phyloP scores from a whole-genome alignment of 2,888 invertebrate genomes.

The Cosmia trapezina region DNA sequence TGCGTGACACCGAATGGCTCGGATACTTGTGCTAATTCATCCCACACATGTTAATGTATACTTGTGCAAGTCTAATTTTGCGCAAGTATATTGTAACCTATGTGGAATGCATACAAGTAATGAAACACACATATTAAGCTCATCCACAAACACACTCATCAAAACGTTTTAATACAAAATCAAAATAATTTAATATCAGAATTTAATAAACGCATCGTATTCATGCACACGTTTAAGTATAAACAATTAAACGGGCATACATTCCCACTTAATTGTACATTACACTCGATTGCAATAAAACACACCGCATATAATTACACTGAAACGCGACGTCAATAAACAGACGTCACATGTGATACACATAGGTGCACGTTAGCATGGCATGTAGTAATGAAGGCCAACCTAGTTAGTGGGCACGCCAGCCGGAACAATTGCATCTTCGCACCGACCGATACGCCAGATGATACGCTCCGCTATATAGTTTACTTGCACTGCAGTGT shows the following conservation, averaged over 20 bases:
- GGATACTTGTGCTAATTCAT: too few species aligned
- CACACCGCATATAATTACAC: constrained; percentile 45
- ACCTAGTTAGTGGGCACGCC: constrained; percentile 88
- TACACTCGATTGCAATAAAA: constrained; percentile 56
- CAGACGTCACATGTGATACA: constrained; percentile 55
- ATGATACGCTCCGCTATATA: constrained; percentile 55
- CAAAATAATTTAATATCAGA: constrained; percentile 8
- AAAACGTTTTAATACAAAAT: constrained; percentile 16
- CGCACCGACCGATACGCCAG: constrained; percentile 67
- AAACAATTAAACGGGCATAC: constrained; percentile 39
- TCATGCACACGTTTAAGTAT: constrained; percentile 30
- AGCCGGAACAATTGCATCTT: constrained; percentile 90
- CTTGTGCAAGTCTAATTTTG: too few species aligned
- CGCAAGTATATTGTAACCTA: too few species aligned
- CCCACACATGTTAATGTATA: too few species aligned
- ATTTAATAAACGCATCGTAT: constrained; percentile 39
- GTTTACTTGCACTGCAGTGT: constrained; percentile 45
- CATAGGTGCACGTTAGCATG: constrained; percentile 54
- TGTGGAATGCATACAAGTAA: background rate
- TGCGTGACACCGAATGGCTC: too few species aligned
- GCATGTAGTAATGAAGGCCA: constrained; percentile 82
- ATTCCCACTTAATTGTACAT: constrained; percentile 49
- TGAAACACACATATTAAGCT: constrained; percentile 4
- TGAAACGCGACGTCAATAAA: constrained; percentile 52
- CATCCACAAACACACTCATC: constrained; percentile 11